Base-by-base conservation (phyloP, 2,113 vertebrate genomes). In the Ctenomys sociabilis region DNA sequence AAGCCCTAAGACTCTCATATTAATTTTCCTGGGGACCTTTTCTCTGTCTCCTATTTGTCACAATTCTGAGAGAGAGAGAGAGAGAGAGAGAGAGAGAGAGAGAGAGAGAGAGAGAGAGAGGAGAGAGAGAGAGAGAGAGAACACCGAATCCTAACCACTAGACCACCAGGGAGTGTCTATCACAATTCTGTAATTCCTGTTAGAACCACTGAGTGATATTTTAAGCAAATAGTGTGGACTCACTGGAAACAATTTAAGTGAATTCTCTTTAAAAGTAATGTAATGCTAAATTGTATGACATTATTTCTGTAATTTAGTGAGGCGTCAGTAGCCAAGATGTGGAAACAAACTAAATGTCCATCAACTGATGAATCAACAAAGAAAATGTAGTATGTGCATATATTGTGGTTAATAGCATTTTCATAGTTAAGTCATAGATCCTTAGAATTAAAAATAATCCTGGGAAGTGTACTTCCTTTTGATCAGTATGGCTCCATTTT, bases 181-280 rank as follows among this genome's bases (percentile, higher is more conserved):
- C 84, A 70, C 1, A 30, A 43, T 78, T 84, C 78, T 88, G 12
- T 37, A 52, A 83, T 59, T 88, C n/a, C 14, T 52, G 13, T 61
- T 21, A 40, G 78, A 37, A 28, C 49, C 40, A 66, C 85, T 35
- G 78, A 78, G 64, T 22, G n/a, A 77, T 49, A 77, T 49, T 84
- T 59, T 78, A 78, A 32, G 26, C 2, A 7, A 77, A 70, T 10
- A 40, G 49, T 21, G 24, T 26, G 82, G 30, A 52, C 6, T 19
- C 57, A 45, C 54, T 49, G n/a, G 49, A 30, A n/a, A 77, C 14
- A 35, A 84, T 35, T 75, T 92, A 84, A 68, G 75, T 88, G 59
- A 84, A 75, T 88, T 32, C 37, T 61, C 37, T 64, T 91, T 91
- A 87, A 92, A 92, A 78, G 77, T 49, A 95, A 78, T 24, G 59